phyloP scores from a whole-genome alignment of 2,888 invertebrate genomes.

The Leptothorax acervorum region DNA sequence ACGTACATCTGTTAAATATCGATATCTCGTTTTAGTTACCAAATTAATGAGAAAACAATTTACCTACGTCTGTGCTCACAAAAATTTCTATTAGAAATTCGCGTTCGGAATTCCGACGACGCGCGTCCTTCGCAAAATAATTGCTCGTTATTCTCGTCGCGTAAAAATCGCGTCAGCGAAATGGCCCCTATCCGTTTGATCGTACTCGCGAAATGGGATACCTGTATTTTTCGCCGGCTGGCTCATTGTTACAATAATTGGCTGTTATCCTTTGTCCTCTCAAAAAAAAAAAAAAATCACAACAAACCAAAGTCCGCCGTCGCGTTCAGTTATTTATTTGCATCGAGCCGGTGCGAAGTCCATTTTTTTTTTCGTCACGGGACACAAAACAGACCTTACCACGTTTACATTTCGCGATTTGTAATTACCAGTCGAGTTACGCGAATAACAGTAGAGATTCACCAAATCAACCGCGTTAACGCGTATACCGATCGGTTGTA shows the following conservation, averaged over 20 bases:
- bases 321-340: slow-evolving; percentile 26
- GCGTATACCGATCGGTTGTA: background rate
- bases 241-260: slow-evolving; percentile 49
- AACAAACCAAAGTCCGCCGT: background rate
- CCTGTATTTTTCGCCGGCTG: slow-evolving; percentile 28
- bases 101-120: background rate
- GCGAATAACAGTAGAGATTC: background rate
- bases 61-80: background rate
- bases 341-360: background rate
- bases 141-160: slow-evolving; percentile 33
- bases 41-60: background rate
- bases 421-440: background rate
- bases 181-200: slow-evolving; percentile 25
- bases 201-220: slow-evolving; percentile 25
- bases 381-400: slow-evolving; percentile 16
- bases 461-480: background rate
- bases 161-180: slow-evolving; percentile 9
- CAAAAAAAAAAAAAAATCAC: background rate
- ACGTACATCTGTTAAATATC: background rate
- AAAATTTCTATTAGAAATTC: background rate
- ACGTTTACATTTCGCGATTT: background rate
- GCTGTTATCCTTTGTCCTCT: slow-evolving; percentile 48
- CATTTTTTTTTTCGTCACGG: background rate
- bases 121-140: slow-evolving; percentile 14
- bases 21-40: background rate